phyloP scores from a whole-genome alignment of 2,888 invertebrate genomes.

The Heliconius erato region DNA sequence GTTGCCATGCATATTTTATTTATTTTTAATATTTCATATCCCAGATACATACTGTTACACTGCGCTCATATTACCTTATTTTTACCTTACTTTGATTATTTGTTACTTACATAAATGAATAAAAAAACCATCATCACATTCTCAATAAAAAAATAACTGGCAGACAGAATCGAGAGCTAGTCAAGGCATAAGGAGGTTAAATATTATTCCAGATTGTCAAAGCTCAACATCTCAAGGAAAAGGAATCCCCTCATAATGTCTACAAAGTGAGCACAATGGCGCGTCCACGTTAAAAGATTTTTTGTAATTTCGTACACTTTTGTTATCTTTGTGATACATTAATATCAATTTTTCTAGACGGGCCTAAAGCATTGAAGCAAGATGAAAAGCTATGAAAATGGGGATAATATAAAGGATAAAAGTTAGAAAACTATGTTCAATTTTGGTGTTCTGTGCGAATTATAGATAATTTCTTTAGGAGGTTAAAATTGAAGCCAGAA shows the following conservation, averaged over 20 bases:
- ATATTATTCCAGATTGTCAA: conserved; percentile 13
- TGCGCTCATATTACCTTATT: too few relatives aligned
- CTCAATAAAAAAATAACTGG: too few relatives aligned
- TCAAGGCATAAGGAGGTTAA: conserved; percentile 10
- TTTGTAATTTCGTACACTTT: conserved; percentile 40
- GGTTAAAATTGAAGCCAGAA: not conserved
- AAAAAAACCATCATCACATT: too few relatives aligned
- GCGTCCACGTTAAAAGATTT: conserved; percentile 33
- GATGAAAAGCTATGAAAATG: conserved; percentile 39
- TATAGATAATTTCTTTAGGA: not conserved
- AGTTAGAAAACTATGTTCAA: conserved; percentile 17
- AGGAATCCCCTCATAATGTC: conserved; percentile 33
- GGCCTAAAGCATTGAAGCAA: conserved; percentile 32
- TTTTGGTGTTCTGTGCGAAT: not conserved
- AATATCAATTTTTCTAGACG: conserved; percentile 45
- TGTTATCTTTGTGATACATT: conserved; percentile 47
- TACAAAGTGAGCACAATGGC: conserved; percentile 35
- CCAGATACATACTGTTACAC: too few relatives aligned
- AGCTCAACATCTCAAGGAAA: conserved; percentile 21
- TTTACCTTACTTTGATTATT: too few relatives aligned
- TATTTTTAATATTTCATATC: too few relatives aligned
- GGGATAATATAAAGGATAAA: conserved; percentile 23
- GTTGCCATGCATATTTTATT: too few relatives aligned
- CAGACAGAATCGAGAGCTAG: not conserved
- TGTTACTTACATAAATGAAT: too few relatives aligned